A percentile compares a stretch with the other conserved stretches of the same genome.
Conservation (phyloP, 2,888 invertebrate genomes). For the Drosophila infuscata region DNA sequence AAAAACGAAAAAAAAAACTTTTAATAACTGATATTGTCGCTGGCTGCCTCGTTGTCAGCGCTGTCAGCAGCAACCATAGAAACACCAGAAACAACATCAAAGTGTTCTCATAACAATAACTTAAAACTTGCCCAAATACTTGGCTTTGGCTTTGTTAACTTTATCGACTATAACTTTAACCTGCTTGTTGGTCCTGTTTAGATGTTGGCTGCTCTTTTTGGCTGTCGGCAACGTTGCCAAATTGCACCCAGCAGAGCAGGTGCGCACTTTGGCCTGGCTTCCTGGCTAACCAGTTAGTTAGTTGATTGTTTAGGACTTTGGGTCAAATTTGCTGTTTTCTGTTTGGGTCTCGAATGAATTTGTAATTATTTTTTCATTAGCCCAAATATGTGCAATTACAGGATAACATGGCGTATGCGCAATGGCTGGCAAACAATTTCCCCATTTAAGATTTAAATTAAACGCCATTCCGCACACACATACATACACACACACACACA, state of each 20-base stretch:
- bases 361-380: conserved; percentile 20
- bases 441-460: conserved; percentile 52
- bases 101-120: conserved; percentile 60
- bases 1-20: conserved; percentile 23
- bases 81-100: conserved; percentile 7
- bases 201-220: conserved; percentile 8
- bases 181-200: neutral
- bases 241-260: conserved; percentile 2
- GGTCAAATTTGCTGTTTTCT: neutral
- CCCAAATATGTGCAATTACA: conserved; percentile 25
- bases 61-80: conserved; percentile 37
- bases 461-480: conserved; percentile 22
- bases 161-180: conserved; percentile 43
- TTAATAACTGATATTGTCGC: conserved; percentile 59
- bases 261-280: conserved; percentile 1
- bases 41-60: conserved; percentile 45
- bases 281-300: neutral
- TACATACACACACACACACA: neutral
- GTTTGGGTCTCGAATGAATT: conserved; percentile 4
- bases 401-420: conserved; percentile 13
- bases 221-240: conserved; percentile 6
- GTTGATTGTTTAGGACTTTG: neutral
- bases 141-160: conserved; percentile 49
- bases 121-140: conserved; percentile 50
- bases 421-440: conserved; percentile 31